A percentile compares a stretch with the other conserved stretches of the same genome.
Evolutionary conservation across 2,888 invertebrate genomes (phyloP).

Genomic region (Microchrysa polita): DNA sequence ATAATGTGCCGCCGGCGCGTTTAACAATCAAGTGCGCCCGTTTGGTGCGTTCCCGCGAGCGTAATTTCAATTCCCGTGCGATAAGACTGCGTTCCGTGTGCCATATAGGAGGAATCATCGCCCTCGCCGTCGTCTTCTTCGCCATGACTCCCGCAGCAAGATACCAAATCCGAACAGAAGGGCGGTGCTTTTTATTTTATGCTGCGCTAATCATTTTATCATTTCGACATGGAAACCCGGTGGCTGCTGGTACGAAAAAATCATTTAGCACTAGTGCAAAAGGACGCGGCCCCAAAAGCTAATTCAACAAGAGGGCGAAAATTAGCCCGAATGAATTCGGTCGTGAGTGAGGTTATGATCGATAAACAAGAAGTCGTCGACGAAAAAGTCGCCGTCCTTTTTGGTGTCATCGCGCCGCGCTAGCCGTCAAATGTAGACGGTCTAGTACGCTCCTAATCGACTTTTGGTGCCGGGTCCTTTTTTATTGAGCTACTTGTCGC

Average conservation of each 20-base stretch:
- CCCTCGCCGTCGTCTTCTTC: slow-evolving; percentile 29
- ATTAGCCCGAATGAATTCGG: slow-evolving; percentile 1
- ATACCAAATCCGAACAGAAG: slow-evolving; percentile 38
- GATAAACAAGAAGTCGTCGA: slow-evolving; percentile 41
- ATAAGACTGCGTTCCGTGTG: slow-evolving; percentile 35
- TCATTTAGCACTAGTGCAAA: neutral
- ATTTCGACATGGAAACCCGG: slow-evolving; percentile 37
- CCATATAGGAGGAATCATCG: slow-evolving; percentile 38
- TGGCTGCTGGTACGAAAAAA: slow-evolving; percentile 46
- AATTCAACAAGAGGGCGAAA: slow-evolving; percentile 15
- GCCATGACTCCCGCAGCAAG: slow-evolving; percentile 40
- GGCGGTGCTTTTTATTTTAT: slow-evolving; percentile 51
- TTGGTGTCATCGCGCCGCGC: neutral
- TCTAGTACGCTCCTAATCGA: neutral
- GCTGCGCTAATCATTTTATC: slow-evolving; percentile 44
- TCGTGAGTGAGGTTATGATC: slow-evolving; percentile 48
- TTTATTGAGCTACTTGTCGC: neutral
- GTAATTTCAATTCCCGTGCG: slow-evolving; percentile 15
- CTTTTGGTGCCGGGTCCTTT: slow-evolving; percentile 7
- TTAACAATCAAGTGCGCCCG: slow-evolving; percentile 5
- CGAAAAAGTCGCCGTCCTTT: neutral
- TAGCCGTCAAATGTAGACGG: neutral
- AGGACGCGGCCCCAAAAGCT: slow-evolving; percentile 21
- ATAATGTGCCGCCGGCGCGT: slow-evolving; percentile 22
- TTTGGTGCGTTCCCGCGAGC: slow-evolving; percentile 25